Evolutionary conservation across 2,797 vertebrate genomes (phyloP).

Genomic region (Pterois miles): DNA sequence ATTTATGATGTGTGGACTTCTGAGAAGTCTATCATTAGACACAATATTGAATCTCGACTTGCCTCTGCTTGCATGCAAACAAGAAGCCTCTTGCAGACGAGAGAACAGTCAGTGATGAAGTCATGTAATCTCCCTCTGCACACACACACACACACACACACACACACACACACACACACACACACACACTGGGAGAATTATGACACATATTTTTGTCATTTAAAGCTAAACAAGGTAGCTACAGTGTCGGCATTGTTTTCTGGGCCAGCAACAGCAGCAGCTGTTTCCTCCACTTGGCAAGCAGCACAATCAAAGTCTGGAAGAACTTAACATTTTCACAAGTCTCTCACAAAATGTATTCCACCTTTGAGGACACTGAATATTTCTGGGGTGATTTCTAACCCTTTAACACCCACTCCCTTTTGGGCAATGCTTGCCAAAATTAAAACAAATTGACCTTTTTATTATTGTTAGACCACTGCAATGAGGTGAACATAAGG

Average conservation of each 20-base stretch:
- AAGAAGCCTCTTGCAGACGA: slow-evolving; percentile 50
- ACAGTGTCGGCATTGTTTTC: slow-evolving; percentile 76
- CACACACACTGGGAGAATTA: slow-evolving; percentile 45
- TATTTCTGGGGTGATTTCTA: slow-evolving; percentile 14
- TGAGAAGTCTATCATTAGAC: slow-evolving; percentile 80
- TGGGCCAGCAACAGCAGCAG: slow-evolving; percentile 52
- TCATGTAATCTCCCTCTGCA: slow-evolving; percentile 32
- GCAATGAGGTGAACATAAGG: background rate
- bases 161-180: slow-evolving; percentile 11
- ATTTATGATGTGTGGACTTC: slow-evolving; percentile 76
- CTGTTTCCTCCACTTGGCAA: slow-evolving; percentile 77
- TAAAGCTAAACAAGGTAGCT: slow-evolving; percentile 73
- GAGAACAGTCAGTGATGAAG: slow-evolving; percentile 37
- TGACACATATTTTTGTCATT: slow-evolving; percentile 75
- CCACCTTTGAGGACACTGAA: slow-evolving; percentile 4
- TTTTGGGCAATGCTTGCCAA: background rate
- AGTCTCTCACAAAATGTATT: slow-evolving; percentile 26
- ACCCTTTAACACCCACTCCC: background rate
- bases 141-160: slow-evolving; percentile 14
- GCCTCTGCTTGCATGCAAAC: slow-evolving; percentile 72
- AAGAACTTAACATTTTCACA: slow-evolving; percentile 52
- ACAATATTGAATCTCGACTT: slow-evolving; percentile 78
- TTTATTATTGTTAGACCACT: background rate
- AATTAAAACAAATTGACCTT: background rate
- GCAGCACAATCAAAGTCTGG: slow-evolving; percentile 60